Evolutionary conservation across 1,140 invertebrate genomes (phyloP).

Genomic region (Lamellibrachia luymesi): DNA sequence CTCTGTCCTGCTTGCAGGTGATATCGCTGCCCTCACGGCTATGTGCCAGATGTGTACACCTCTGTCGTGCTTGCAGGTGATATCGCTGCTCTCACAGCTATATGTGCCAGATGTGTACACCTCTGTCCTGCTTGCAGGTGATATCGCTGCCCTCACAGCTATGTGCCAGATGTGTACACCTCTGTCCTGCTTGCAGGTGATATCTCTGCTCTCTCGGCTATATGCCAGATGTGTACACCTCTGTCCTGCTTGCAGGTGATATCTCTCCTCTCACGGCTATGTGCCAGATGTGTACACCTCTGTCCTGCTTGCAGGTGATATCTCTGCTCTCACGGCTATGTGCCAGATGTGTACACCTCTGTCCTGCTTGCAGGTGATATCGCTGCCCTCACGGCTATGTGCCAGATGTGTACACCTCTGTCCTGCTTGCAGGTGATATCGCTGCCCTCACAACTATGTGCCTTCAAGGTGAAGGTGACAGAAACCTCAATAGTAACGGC

Average conservation of each 20-base stretch:
- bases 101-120: conserved; percentile 40
- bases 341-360: too few species aligned
- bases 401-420: too few species aligned
- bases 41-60: conserved; percentile 37
- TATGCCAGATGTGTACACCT: conserved; percentile 36
- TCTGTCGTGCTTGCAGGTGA: conserved; percentile 49
- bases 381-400: conserved; percentile 67
- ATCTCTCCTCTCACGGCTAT: conserved; percentile 16
- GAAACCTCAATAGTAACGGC: conserved; percentile 86
- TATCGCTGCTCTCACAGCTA: conserved; percentile 85
- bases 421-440: conserved; percentile 64
- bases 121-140: conserved; percentile 38
- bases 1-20: conserved; percentile 38
- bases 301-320: too few species aligned
- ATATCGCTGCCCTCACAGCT: conserved; percentile 87
- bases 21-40: conserved; percentile 87
- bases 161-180: conserved; percentile 37
- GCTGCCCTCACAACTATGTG: conserved; percentile 78
- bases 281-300: conserved; percentile 32
- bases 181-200: too few species aligned
- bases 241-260: too few species aligned
- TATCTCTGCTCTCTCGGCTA: too few species aligned
- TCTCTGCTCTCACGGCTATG: too few species aligned
- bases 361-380: too few species aligned
- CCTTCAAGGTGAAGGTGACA: conserved; percentile 67